phyloP scores from a whole-genome alignment of 2,113 vertebrate genomes.

The Colossoma macropomum region DNA sequence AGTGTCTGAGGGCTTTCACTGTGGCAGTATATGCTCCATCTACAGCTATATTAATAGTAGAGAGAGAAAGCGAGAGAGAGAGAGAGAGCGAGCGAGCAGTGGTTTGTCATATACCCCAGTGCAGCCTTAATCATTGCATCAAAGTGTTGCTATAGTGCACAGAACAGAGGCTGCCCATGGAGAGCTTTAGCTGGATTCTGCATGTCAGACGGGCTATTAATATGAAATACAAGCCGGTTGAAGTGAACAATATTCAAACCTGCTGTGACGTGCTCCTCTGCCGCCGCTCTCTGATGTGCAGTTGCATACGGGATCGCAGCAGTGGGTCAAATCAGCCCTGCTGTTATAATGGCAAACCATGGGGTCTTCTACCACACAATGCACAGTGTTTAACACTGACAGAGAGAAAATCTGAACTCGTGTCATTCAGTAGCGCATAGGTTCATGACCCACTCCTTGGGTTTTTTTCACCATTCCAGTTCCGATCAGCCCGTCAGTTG shows the following conservation, averaged over 20 bases:
- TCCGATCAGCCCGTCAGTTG: not conserved
- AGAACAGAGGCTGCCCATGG: slow-evolving; percentile 34
- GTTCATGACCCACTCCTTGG: not conserved
- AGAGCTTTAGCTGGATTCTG: slow-evolving; percentile 51
- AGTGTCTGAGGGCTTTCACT: slow-evolving; percentile 42
- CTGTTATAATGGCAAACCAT: not conserved
- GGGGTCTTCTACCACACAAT: not conserved
- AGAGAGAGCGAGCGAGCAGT: slow-evolving; percentile 29
- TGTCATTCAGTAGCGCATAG: slow-evolving; percentile 1
- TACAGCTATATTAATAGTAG: slow-evolving; percentile 53
- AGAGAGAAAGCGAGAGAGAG: not conserved
- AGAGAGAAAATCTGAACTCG: not conserved
- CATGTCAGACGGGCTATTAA: slow-evolving; percentile 54
- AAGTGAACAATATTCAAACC: slow-evolving; percentile 49
- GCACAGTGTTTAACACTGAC: not conserved
- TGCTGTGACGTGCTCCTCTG: slow-evolving; percentile 35
- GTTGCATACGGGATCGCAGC: slow-evolving; percentile 24
- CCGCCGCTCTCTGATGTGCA: slow-evolving; percentile 15
- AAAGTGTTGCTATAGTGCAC: slow-evolving; percentile 45
- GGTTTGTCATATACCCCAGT: slow-evolving; percentile 46
- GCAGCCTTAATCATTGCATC: slow-evolving; percentile 51
- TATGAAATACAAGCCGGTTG: slow-evolving; percentile 53
- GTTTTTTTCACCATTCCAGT: not conserved
- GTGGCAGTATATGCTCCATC: slow-evolving; percentile 39
- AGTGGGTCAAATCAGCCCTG: slow-evolving; percentile 7